Conservation (phyloP, 2,888 invertebrate species). For the Conchocele bisecta region DNA sequence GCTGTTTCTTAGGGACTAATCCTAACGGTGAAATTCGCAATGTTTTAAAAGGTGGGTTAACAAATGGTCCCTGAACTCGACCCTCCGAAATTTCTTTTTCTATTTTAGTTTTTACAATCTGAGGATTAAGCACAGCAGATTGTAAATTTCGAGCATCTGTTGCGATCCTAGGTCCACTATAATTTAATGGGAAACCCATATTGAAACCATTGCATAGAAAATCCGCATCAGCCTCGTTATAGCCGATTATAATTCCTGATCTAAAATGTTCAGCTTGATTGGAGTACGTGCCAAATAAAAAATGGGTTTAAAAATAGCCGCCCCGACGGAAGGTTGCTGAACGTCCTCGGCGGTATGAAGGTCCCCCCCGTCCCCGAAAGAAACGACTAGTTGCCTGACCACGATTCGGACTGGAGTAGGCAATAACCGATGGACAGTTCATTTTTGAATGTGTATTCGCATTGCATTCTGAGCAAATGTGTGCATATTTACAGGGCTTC, state of each 20-base stretch:
- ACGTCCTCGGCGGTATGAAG: too few species aligned
- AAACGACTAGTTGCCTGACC: too few species aligned
- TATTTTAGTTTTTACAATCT: constrained; percentile 25
- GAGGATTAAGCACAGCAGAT: constrained; percentile 7
- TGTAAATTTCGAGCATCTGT: constrained; percentile 26
- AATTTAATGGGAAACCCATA: constrained; percentile 37
- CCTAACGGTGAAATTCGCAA: constrained; percentile 22
- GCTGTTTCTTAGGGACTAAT: constrained; percentile 21
- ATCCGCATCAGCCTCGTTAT: neutral
- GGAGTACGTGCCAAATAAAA: neutral
- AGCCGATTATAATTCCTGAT: neutral
- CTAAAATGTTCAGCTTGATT: neutral
- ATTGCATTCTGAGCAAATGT: too few species aligned
- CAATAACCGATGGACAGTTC: too few species aligned
- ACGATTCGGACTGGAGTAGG: too few species aligned
- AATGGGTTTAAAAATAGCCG: too few species aligned
- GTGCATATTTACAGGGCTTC: too few species aligned
- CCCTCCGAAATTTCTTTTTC: constrained; percentile 33
- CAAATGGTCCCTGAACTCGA: constrained; percentile 44
- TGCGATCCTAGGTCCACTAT: constrained; percentile 14
- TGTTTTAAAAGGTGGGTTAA: constrained; percentile 4
- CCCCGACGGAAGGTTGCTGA: too few species aligned
- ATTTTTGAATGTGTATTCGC: too few species aligned
- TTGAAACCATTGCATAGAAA: constrained; percentile 16
- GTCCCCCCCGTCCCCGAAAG: too few species aligned